Conservation (phyloP, 2,113 vertebrate species). For the Theropithecus gelada region DNA sequence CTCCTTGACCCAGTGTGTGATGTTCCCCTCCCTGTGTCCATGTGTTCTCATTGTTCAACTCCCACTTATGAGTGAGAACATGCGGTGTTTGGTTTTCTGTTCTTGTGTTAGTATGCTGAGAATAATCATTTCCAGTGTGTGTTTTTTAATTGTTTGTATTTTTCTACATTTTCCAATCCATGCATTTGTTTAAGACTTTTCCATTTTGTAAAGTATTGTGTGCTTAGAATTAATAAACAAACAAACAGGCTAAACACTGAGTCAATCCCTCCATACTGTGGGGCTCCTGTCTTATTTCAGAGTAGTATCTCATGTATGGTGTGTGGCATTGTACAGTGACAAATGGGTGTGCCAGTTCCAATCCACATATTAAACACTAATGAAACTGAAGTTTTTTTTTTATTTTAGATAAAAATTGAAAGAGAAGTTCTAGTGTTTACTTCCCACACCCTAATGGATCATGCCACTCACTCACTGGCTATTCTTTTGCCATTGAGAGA, state of each 20-base stretch:
- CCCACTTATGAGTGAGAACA: too few species aligned
- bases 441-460: too few species aligned
- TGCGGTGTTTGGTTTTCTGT: too few species aligned
- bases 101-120: too few species aligned
- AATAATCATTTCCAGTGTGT: too few species aligned
- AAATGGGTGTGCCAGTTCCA: not conserved
- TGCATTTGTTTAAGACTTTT: not conserved
- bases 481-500: not conserved
- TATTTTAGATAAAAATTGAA: not conserved
- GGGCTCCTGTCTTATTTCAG: not conserved
- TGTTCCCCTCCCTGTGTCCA: too few species aligned
- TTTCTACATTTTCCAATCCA: not conserved
- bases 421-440: not conserved
- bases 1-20: too few species aligned
- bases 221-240: not conserved
- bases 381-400: not conserved
- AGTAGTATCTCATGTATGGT: too few species aligned
- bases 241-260: not conserved
- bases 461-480: not conserved
- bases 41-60: too few species aligned
- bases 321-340: not conserved
- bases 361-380: not conserved
- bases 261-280: not conserved
- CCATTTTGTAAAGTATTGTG: not conserved
- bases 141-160: not conserved